Base-by-base conservation (phyloP, 2,888 invertebrate genomes). In the Mayetiola destructor region DNA sequence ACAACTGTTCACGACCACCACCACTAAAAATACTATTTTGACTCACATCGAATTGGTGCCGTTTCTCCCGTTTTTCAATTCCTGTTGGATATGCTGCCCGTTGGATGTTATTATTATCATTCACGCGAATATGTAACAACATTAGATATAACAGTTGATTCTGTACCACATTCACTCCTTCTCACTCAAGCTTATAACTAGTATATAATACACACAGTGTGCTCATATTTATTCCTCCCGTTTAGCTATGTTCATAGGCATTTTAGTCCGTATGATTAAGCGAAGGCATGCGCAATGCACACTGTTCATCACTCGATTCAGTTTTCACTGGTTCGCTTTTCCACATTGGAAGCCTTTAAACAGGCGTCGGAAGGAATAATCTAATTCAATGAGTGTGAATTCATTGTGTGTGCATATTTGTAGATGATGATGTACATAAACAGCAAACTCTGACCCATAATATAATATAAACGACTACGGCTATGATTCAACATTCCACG, bases 1-100 rank as follows among this genome's bases (percentile, higher is more conserved):
- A 48, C 48, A 48, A 48, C 48, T 16, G 48, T n/a, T 27, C 48
- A 48, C 48, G 48, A 48, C 48, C 48, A 48, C 48, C 27, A 48
- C 48, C 48, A 48, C 48, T 48, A 48, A 48, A 48, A 48, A 48
- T 48, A 48, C 48, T 48, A 48, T 48, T 48, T 48, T 48, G 27
- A 48, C 48, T 48, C 48, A 48, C 48, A 18, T 42, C 23, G 48
- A 16, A 27, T 23, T 48, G 12, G 23, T 48, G 48, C 16, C 27
- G 48, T 27, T 48, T 48, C 48, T 48, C 48, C 27, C 48, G 29
- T 48, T 48, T 48, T 48, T 27, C 48, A 48, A 16, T 27, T 48
- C 48, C 48, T 48, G 48, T 48, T 48, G 27, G 27, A 48, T 27
- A 48, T 48, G 27, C 48, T 48, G 9, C 4, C 27, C 48, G 48